A percentile compares a stretch with the other conserved stretches of the same genome.
Conservation (phyloP, 2,113 vertebrate genomes). For the Brachyhypopomus gauderio region DNA sequence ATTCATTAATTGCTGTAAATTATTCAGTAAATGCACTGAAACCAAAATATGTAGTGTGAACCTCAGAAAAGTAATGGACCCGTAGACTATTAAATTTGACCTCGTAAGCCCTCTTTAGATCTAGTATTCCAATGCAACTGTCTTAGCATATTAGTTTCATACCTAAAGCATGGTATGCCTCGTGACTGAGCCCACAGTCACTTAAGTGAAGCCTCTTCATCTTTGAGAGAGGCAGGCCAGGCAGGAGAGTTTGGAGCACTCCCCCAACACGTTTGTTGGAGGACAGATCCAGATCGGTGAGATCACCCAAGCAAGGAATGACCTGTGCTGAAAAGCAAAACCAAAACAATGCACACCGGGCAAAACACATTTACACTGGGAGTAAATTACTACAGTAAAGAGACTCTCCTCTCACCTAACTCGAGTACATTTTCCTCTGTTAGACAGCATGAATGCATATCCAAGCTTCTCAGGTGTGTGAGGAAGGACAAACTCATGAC, state of each 20-base stretch:
- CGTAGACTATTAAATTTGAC: too few relatives aligned
- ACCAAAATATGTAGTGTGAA: too few relatives aligned
- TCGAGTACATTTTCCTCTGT: slow-evolving; percentile 71
- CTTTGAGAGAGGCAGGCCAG: slow-evolving; percentile 76
- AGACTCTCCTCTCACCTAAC: slow-evolving; percentile 73
- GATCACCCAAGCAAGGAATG: slow-evolving; percentile 79
- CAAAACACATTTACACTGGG: not conserved
- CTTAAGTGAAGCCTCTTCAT: slow-evolving; percentile 76
- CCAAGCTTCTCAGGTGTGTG: slow-evolving; percentile 76
- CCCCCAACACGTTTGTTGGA: slow-evolving; percentile 80
- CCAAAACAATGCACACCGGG: not conserved
- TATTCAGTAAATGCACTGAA: too few relatives aligned
- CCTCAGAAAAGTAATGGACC: too few relatives aligned
- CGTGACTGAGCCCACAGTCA: slow-evolving; percentile 76
- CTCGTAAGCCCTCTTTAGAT: too few relatives aligned
- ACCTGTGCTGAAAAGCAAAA: slow-evolving; percentile 77
- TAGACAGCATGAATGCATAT: slow-evolving; percentile 82
- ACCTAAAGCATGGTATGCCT: slow-evolving; percentile 81
- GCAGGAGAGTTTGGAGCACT: slow-evolving; percentile 72
- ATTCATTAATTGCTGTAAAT: too few relatives aligned
- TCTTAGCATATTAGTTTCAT: slow-evolving; percentile 22
- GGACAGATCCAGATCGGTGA: slow-evolving; percentile 82
- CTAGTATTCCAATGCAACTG: too few relatives aligned
- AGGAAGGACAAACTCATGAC: slow-evolving; percentile 70
- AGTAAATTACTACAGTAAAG: not conserved